Conservation (phyloP, 2,797 vertebrate species). For the Rhinophrynus dorsalis region DNA sequence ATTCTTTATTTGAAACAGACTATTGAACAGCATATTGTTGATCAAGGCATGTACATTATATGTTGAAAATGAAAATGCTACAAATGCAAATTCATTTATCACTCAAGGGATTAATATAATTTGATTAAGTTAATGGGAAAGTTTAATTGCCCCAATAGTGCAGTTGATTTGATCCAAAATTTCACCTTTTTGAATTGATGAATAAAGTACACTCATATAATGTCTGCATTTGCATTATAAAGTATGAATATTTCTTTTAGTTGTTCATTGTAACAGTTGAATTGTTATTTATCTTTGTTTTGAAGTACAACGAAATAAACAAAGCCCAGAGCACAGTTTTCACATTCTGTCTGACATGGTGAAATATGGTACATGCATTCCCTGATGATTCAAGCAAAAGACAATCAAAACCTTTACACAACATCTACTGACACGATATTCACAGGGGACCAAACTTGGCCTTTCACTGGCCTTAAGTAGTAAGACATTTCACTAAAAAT, state of each 20-base stretch:
- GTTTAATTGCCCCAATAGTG: no score
- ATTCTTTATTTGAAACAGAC: no score
- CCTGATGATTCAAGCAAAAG: not conserved
- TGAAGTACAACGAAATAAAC: conserved; percentile 1
- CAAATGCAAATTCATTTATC: no score
- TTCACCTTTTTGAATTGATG: no score
- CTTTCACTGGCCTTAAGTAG: not conserved
- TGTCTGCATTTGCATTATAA: not conserved
- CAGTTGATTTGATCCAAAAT: no score
- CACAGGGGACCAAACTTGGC: not conserved
- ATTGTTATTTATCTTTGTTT: conserved; percentile 5
- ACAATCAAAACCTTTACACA: not conserved
- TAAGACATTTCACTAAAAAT: no score
- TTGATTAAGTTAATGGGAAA: no score
- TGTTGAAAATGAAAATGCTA: no score
- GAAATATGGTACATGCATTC: not conserved
- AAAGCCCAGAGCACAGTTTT: not conserved
- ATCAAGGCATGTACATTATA: no score
- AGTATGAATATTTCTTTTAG: not conserved
- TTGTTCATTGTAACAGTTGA: not conserved
- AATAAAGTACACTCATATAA: not conserved
- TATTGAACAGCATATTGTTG: no score
- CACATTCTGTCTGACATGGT: not conserved
- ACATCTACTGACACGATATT: not conserved
- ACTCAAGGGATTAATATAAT: no score